Conservation (phyloP, 2,797 vertebrate species). For the Natrix natrix region DNA sequence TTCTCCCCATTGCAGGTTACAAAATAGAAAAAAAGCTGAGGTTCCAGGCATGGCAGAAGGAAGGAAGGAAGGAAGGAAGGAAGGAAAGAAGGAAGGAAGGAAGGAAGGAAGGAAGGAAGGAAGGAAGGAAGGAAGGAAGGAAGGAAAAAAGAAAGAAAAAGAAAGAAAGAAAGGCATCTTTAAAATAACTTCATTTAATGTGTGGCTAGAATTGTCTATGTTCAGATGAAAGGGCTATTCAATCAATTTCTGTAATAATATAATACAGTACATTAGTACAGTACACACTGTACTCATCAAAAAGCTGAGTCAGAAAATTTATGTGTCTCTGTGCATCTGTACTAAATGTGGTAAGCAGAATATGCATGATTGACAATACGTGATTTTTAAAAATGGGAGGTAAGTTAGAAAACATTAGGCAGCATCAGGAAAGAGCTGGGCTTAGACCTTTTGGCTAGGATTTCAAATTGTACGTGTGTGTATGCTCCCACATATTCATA, state of each 20-base stretch:
- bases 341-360: not conserved
- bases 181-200: not conserved
- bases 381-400: not conserved
- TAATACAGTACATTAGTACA: not conserved
- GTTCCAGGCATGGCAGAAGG: not conserved
- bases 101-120: rapidly evolving
- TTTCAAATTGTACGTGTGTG: not conserved
- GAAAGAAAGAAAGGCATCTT: not conserved
- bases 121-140: no score
- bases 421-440: not conserved
- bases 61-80: not conserved
- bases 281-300: not conserved
- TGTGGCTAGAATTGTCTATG: not conserved
- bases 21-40: rapidly evolving
- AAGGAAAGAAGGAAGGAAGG: no score
- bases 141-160: not conserved
- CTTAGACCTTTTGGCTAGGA: not conserved
- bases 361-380: not conserved
- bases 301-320: not conserved
- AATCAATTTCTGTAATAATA: not conserved
- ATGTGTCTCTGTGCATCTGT: not conserved
- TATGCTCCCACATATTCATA: not conserved
- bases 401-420: not conserved
- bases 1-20: not conserved
- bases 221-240: not conserved